These are phyloP conservation scores for Chionomys nivalis DNA, from an alignment of 2,113 vertebrate genomes.

Conservation along the genomic window DNA sequence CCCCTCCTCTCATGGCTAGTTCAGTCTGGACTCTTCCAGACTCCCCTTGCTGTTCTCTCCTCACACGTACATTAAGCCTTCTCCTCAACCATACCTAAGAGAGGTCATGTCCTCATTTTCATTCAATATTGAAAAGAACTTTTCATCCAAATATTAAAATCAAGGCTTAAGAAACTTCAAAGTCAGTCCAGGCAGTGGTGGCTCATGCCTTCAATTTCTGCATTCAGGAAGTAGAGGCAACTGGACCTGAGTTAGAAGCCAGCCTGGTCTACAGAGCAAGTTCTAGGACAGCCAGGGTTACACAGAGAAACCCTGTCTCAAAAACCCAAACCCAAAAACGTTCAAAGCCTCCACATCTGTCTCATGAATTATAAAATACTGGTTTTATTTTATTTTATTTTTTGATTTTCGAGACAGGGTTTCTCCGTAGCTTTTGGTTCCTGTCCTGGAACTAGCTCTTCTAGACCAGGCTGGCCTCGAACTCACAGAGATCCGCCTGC, in stretches of 20 bases:
- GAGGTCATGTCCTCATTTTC: not conserved
- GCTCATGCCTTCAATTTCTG: not conserved
- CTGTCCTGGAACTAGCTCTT: too few relatives aligned
- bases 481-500: too few relatives aligned
- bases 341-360: constrained; percentile 44
- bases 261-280: not conserved
- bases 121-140: constrained; percentile 34
- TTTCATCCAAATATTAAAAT: constrained; percentile 55
- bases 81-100: not conserved
- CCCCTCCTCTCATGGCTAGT: not conserved
- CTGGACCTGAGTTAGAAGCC: not conserved
- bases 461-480: too few relatives aligned
- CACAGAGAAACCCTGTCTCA: not conserved
- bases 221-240: not conserved
- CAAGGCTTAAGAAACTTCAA: constrained; percentile 16
- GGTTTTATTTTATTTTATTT: constrained; percentile 7
- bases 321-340: not conserved
- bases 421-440: too few relatives aligned
- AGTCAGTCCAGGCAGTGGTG: not conserved
- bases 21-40: not conserved
- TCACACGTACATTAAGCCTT: not conserved
- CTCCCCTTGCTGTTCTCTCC: not conserved
- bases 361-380: constrained; percentile 18
- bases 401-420: too few relatives aligned
- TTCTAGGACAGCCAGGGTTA: not conserved